Evolutionary conservation across 2,113 vertebrate genomes (phyloP).

Genomic region (Albula goreensis): DNA sequence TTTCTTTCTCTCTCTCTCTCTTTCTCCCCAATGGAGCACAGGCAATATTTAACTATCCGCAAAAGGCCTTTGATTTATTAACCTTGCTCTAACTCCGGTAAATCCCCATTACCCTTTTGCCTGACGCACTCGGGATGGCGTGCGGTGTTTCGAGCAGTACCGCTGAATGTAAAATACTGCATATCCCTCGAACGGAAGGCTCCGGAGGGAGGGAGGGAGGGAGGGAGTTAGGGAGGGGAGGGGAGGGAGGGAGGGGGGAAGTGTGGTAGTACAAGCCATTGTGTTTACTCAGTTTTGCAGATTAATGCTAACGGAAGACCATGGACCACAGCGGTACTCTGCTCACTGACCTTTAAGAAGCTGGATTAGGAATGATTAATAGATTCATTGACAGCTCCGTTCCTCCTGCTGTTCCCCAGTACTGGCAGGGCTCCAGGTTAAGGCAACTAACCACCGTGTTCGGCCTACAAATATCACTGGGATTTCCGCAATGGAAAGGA

Average conservation of each 20-base stretch:
- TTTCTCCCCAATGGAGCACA: slow-evolving; percentile 62
- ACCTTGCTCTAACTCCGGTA: slow-evolving; percentile 75
- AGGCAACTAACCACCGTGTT: background rate
- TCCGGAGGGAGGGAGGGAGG: background rate
- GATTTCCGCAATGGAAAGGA: background rate
- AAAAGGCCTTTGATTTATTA: slow-evolving; percentile 80
- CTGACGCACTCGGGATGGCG: slow-evolving; percentile 76
- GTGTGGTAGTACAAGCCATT: background rate
- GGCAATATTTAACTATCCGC: slow-evolving; percentile 77
- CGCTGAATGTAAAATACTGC: slow-evolving; percentile 72
- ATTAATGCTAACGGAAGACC: background rate
- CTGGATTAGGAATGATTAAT: background rate
- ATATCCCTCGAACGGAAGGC: slow-evolving; percentile 17
- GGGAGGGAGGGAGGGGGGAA: background rate
- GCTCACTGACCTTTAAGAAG: background rate
- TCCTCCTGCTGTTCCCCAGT: background rate
- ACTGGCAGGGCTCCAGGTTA: background rate
- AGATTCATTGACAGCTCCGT: background rate
- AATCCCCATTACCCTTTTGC: slow-evolving; percentile 74
- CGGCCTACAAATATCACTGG: background rate
- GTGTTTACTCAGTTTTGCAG: slow-evolving; percentile 17
- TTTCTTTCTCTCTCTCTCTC: slow-evolving; percentile 41
- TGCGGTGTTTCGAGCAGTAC: slow-evolving; percentile 55
- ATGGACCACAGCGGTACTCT: background rate
- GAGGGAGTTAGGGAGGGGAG: background rate